Evolutionary conservation across 2,797 vertebrate genomes (phyloP).

Genomic region (Poeciliopsis infans): DNA sequence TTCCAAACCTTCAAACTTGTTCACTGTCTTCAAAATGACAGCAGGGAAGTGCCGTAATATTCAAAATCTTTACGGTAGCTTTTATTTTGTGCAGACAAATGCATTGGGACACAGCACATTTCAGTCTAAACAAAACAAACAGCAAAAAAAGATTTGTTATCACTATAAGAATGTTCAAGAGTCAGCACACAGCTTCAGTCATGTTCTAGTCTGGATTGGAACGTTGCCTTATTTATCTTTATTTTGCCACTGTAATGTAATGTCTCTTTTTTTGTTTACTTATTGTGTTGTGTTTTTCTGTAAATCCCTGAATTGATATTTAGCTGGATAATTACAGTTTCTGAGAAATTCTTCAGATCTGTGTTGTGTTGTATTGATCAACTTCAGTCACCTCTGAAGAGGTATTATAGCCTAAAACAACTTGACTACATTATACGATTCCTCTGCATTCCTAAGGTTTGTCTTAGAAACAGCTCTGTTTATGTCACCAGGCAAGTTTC

Average conservation of each 20-base stretch:
- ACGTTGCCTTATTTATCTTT: background rate
- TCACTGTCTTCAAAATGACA: background rate
- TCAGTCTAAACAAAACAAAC: background rate
- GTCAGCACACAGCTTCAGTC: background rate
- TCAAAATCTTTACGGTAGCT: background rate
- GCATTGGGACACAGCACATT: background rate
- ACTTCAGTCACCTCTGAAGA: background rate
- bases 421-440: background rate
- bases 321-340: background rate
- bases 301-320: background rate
- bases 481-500: background rate
- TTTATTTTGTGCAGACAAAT: background rate
- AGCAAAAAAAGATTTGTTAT: background rate
- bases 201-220: background rate
- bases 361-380: background rate
- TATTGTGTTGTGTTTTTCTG: background rate
- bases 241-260: background rate
- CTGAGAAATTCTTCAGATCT: background rate
- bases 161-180: background rate
- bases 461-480: background rate
- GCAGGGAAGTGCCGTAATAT: background rate
- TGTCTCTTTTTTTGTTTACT: background rate
- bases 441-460: background rate
- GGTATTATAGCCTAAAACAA: background rate
- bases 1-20: constrained; percentile 15